Conservation (phyloP, 35 echinoderm and acorn worm genomes). For the Heliocidaris erythrogramma region DNA sequence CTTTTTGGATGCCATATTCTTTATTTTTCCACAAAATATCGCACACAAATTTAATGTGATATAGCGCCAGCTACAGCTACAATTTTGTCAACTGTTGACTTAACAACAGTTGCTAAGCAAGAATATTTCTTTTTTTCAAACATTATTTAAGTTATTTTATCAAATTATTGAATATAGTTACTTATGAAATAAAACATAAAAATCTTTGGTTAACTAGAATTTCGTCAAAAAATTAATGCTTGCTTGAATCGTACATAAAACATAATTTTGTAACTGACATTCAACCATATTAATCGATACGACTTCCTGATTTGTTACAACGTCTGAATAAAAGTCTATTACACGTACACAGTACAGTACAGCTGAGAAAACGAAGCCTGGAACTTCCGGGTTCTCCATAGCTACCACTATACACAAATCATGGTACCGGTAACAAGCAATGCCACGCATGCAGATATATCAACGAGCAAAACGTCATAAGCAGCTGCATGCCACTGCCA, state of each 20-base stretch:
- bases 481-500: background rate
- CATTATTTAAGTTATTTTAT: background rate
- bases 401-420: slow-evolving; percentile 1
- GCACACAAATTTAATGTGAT: slow-evolving; percentile 34
- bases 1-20: slow-evolving; percentile 88
- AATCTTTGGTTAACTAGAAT: background rate
- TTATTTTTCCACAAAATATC: slow-evolving; percentile 40
- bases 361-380: background rate
- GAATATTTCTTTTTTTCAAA: background rate
- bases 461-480: background rate
- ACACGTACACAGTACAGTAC: background rate
- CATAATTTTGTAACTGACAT: background rate
- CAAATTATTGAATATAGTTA: too few relatives aligned
- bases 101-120: slow-evolving; percentile 65
- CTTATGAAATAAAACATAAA: background rate
- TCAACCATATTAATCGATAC: background rate
- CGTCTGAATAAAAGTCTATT: background rate
- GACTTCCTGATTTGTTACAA: too few relatives aligned
- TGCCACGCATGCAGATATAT: background rate
- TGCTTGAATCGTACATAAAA: background rate
- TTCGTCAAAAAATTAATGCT: background rate
- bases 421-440: background rate
- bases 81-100: background rate
- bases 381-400: slow-evolving; percentile 25
- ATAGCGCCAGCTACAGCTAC: slow-evolving; percentile 53